Base-by-base conservation (phyloP, 2,888 invertebrate species). In the Luperina nickerlii region DNA sequence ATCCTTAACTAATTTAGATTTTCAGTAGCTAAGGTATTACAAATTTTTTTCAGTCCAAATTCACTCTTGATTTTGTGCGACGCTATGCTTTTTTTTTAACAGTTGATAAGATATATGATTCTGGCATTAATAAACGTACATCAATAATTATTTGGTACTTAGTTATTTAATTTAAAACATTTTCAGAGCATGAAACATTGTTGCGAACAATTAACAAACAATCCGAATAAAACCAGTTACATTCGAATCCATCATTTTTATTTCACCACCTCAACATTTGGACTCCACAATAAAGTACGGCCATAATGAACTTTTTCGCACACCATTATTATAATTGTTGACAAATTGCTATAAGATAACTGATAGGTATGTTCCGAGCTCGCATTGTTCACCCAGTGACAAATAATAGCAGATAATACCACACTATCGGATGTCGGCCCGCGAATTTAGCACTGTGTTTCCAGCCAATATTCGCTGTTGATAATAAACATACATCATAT, bases 331-430 rank as follows among this genome's bases (percentile, higher is more conserved):
- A 93, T 93, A 94, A 94, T 95, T 92, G 92, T 90, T 90, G 92
- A 92, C 94, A 95, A 96, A 96, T 95, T 94, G 94, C 93, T 84
- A 94, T 94, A 94, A 95, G 94, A 95, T 96, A 96, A 92, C 68
- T 73, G 74, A 85, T 94, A 92, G 89, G 92, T 92, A 91, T 91
- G 90, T 92, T 91, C 91, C 90, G 92, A 92, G 93, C 90, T 90
- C 92, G 93, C 95, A 96, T 96, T 96, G 96, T 96, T 95, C 95
- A 94, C 91, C 89, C 94, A 93, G 93, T 96, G 96, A 97, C 96
- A 96, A 96, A 97, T 96, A 96, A 96, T 96, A 94, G 94, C 92
- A 95, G 96, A 97, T 97, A 97, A 96, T 96, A 95, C 95, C 95
- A 95, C 95, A 94, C 92, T 96, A 96, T 96, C 96, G 95, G 94